Conservation (phyloP, 2,113 vertebrate species). For the Phoenicopterus ruber region DNA sequence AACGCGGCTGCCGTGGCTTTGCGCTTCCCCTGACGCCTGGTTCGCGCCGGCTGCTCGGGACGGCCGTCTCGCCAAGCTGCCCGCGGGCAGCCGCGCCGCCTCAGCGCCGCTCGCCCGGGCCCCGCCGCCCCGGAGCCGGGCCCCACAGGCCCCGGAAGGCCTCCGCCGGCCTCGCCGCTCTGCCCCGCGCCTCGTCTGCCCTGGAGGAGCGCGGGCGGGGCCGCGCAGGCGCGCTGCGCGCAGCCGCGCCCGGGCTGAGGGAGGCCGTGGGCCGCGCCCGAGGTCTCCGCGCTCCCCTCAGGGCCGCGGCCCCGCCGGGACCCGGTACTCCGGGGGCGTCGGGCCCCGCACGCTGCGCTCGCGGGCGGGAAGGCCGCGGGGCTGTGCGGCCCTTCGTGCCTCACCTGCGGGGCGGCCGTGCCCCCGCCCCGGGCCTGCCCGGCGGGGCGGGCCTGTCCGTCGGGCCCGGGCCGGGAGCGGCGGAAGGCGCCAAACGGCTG, state of each 20-base stretch:
- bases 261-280: neutral
- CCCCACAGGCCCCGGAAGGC: neutral
- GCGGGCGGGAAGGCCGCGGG: neutral
- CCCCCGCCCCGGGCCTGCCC: no score
- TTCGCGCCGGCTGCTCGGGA: no score
- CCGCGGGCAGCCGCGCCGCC: no score
- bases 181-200: neutral
- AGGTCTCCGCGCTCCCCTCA: fast-evolving
- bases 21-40: no score
- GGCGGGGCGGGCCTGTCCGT: neutral
- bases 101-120: no score
- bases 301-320: neutral
- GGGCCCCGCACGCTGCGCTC: neutral
- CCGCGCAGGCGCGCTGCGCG: neutral
- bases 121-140: no score
- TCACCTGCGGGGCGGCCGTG: neutral
- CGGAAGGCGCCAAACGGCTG: neutral
- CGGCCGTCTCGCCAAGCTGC: no score
- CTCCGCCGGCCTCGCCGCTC: fast-evolving
- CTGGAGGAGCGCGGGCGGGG: neutral
- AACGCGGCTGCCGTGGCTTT: fast-evolving
- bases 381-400: neutral
- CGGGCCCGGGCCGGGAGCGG: neutral
- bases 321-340: no score
- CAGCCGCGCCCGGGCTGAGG: neutral